Evolutionary conservation across 2,888 invertebrate genomes (phyloP).

Genomic region (Bombylius discolor): DNA sequence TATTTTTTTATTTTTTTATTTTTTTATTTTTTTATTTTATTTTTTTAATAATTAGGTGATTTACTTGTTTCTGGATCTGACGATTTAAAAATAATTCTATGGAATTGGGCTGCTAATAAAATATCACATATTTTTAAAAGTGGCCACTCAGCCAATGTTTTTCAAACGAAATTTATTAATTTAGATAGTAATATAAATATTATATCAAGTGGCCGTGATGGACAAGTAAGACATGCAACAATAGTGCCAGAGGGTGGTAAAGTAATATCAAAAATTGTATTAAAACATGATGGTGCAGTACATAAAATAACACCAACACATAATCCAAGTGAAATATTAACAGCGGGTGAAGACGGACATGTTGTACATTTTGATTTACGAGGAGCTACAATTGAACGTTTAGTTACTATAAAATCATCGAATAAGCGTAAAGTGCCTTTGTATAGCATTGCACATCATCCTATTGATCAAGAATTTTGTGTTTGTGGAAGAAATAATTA

Average conservation of each 20-base stretch:
- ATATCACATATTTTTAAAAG: constrained; percentile 55
- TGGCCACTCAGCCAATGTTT: constrained; percentile 78
- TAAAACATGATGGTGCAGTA: constrained; percentile 61
- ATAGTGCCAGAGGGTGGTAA: constrained; percentile 42
- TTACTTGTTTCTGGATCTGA: constrained; percentile 83
- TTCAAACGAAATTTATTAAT: constrained; percentile 81
- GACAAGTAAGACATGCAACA: constrained; percentile 57
- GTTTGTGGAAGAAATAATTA: constrained; percentile 70
- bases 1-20: background rate
- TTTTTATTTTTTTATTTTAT: background rate
- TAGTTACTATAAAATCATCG: constrained; percentile 42
- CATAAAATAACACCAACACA: constrained; percentile 74
- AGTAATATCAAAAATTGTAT: constrained; percentile 39
- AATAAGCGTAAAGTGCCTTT: constrained; percentile 55
- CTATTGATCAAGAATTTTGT: constrained; percentile 64
- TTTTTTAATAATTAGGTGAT: constrained; percentile 37
- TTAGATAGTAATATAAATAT: constrained; percentile 62
- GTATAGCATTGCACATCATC: constrained; percentile 80
- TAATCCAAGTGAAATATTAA: constrained; percentile 64
- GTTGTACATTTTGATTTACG: constrained; percentile 74
- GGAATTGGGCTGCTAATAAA: constrained; percentile 77
- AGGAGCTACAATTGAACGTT: constrained; percentile 32
- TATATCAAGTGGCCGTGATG: constrained; percentile 79
- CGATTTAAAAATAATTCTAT: constrained; percentile 71
- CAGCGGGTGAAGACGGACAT: constrained; percentile 79